Conservation (phyloP, 2,113 vertebrate species). For the Nymphicus hollandicus region DNA sequence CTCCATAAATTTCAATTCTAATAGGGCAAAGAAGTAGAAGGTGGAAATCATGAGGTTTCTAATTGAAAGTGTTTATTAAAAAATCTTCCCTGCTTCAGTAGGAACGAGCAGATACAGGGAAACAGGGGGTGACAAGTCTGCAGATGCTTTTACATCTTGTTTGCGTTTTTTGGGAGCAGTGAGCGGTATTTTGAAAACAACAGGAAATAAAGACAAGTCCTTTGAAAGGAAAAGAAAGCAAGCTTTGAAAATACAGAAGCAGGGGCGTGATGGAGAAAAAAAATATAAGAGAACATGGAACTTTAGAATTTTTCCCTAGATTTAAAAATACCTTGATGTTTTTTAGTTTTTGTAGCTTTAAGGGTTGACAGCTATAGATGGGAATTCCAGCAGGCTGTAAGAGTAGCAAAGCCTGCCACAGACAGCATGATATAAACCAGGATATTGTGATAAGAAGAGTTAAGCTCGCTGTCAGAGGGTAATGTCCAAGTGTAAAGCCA, state of each 20-base stretch:
- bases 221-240: not conserved
- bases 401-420: not conserved
- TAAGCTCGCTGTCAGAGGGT: not conserved
- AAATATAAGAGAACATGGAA: not conserved
- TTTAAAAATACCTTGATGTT: not conserved
- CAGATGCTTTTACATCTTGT: not conserved
- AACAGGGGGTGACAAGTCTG: not conserved
- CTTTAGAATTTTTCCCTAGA: fast-evolving
- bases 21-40: not conserved
- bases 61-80: not conserved
- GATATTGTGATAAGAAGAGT: not conserved
- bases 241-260: not conserved
- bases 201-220: not conserved
- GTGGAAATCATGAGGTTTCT: not conserved
- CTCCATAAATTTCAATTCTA: not conserved
- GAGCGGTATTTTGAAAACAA: not conserved
- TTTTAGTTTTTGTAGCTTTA: not conserved
- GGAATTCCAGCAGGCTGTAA: not conserved
- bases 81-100: not conserved
- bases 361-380: not conserved
- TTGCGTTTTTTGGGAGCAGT: not conserved
- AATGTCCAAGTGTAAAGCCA: not conserved
- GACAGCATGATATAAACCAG: not conserved
- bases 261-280: not conserved
- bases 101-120: not conserved